A percentile compares a stretch with the other conserved stretches of the same genome.
Conservation (phyloP, 2,888 invertebrate genomes). For the Lycophotia porphyrea region DNA sequence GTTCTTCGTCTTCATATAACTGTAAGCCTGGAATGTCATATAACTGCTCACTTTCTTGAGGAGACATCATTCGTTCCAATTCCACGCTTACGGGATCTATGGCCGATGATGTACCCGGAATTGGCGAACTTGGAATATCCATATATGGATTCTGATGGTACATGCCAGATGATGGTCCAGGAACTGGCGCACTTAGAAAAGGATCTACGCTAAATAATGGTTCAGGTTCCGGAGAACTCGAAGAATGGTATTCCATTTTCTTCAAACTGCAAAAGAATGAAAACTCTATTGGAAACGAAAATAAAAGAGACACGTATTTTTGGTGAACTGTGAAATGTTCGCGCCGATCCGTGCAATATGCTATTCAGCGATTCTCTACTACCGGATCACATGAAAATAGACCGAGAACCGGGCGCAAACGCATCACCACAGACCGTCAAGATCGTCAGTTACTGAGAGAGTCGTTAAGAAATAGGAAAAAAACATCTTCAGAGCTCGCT, state of each 20-base stretch:
- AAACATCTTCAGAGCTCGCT: conserved; percentile 48
- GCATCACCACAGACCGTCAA: conserved; percentile 45
- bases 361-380: conserved; percentile 46
- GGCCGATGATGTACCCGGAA: conserved; percentile 53
- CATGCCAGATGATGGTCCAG: conserved; percentile 53
- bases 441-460: conserved; percentile 44
- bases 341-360: conserved; percentile 42
- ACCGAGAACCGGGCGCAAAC: conserved; percentile 52
- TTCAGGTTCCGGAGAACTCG: conserved; percentile 52
- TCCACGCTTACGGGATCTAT: conserved; percentile 55
- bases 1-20: conserved; percentile 52
- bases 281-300: conserved; percentile 45
- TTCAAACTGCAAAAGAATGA: conserved; percentile 49
- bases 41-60: conserved; percentile 53
- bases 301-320: conserved; percentile 44
- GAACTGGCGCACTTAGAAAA: conserved; percentile 48
- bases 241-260: conserved; percentile 50
- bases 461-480: conserved; percentile 46
- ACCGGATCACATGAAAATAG: conserved; percentile 48
- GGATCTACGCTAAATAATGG: conserved; percentile 52
- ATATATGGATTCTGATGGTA: conserved; percentile 52
- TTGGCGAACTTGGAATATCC: conserved; percentile 55
- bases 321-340: conserved; percentile 44
- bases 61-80: conserved; percentile 55
- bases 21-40: conserved; percentile 52